phyloP scores from a whole-genome alignment of 2,113 vertebrate genomes.

The Larimichthys crocea region DNA sequence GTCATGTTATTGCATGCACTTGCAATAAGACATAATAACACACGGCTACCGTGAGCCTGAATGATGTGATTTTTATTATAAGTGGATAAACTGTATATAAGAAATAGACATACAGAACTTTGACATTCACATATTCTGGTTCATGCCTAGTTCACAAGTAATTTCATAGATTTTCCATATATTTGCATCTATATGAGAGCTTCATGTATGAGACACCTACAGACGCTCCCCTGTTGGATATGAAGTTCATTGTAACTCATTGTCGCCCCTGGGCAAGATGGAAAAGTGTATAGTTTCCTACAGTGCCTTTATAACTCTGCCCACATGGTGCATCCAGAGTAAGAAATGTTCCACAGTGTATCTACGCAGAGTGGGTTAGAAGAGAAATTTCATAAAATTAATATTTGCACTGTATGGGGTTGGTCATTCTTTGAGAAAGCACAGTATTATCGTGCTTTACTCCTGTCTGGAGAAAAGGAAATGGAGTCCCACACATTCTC shows the following conservation, averaged over 20 bases:
- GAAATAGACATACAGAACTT: background rate
- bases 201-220: constrained; percentile 27
- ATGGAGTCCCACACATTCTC: constrained; percentile 11
- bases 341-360: constrained; percentile 36
- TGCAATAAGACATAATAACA: too few species aligned
- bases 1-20: background rate
- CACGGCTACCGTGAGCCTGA: too few species aligned
- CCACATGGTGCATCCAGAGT: constrained; percentile 49
- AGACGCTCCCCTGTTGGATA: constrained; percentile 35
- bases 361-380: constrained; percentile 29
- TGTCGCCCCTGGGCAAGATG: constrained; percentile 32
- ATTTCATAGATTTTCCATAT: constrained; percentile 3
- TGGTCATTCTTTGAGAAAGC: constrained; percentile 40
- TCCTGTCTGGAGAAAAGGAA: constrained; percentile 42
- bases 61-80: too few species aligned
- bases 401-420: constrained; percentile 57
- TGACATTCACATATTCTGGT: background rate
- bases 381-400: constrained; percentile 41
- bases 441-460: constrained; percentile 14
- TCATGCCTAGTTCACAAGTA: background rate
- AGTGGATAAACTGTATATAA: background rate
- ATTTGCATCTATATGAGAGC: constrained; percentile 50
- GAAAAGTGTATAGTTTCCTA: constrained; percentile 38
- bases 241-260: constrained; percentile 34
- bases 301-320: constrained; percentile 52